A percentile compares a stretch with the other conserved stretches of the same genome.
Evolutionary conservation across 2,888 invertebrate genomes (phyloP).

Genomic region (Amorpha juglandis): DNA sequence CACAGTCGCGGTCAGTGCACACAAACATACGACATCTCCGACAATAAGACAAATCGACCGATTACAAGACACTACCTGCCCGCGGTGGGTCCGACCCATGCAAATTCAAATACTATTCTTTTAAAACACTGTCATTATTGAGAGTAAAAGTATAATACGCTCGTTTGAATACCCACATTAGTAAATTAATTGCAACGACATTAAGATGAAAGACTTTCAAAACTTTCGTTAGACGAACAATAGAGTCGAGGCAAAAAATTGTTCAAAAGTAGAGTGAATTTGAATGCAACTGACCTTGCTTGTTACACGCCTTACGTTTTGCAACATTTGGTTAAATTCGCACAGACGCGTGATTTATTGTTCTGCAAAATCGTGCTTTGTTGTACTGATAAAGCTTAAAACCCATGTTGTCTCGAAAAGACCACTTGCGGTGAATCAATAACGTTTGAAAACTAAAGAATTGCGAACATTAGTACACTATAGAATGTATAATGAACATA

Average conservation of each 20-base stretch:
- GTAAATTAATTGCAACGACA: constrained; percentile 76
- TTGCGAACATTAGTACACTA: constrained; percentile 52
- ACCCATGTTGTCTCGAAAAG: constrained; percentile 67
- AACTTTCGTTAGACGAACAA: constrained; percentile 58
- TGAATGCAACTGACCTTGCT: constrained; percentile 70
- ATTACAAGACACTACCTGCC: constrained; percentile 80
- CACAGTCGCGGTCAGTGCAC: constrained; percentile 77
- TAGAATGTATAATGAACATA: constrained; percentile 61
- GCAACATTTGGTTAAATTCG: constrained; percentile 77
- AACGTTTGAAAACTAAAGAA: constrained; percentile 58
- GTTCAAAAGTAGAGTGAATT: constrained; percentile 50
- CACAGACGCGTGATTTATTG: constrained; percentile 75
- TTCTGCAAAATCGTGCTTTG: constrained; percentile 60
- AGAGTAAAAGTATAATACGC: constrained; percentile 76
- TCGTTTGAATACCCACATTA: constrained; percentile 62
- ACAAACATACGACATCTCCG: constrained; percentile 79
- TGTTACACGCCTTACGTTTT: constrained; percentile 61
- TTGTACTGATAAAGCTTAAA: constrained; percentile 49
- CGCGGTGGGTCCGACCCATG: constrained; percentile 72
- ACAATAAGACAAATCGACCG: constrained; percentile 83
- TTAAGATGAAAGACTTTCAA: constrained; percentile 69
- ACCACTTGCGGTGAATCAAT: constrained; percentile 76
- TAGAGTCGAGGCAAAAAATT: constrained; percentile 52
- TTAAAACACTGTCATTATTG: constrained; percentile 60
- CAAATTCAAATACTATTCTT: constrained; percentile 64